Conservation (phyloP, 2,797 vertebrate genomes). For the Halcyon leucocephala region DNA sequence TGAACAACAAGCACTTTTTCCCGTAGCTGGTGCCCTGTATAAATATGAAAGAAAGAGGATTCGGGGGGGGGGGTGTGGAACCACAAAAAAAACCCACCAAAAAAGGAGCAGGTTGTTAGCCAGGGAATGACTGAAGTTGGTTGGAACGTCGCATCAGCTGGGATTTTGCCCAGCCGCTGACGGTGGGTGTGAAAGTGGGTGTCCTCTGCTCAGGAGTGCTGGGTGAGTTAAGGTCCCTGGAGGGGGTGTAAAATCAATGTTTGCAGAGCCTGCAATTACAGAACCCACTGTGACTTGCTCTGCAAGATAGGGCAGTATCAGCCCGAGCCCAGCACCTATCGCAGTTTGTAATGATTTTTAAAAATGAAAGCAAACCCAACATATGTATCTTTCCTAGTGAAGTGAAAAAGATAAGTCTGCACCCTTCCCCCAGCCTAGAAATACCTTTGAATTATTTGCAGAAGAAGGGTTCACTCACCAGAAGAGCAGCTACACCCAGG, state of each 20-base stretch:
- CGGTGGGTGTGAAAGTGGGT: accelerated
- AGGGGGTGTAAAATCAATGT: not conserved
- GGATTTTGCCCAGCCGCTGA: not conserved
- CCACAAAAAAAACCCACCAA: not conserved
- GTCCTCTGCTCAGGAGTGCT: accelerated
- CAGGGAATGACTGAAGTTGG: not conserved
- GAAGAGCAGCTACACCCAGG: not conserved
- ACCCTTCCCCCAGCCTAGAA: not conserved
- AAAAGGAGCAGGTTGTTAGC: not conserved
- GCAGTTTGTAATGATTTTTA: not conserved
- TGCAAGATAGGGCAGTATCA: not conserved
- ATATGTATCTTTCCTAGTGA: not conserved
- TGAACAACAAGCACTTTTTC: not conserved
- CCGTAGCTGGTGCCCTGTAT: accelerated
- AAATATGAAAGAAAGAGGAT: not conserved
- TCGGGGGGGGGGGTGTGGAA: not conserved
- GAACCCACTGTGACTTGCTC: not conserved
- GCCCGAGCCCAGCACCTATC: not conserved
- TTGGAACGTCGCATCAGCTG: not conserved
- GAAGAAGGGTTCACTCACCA: not conserved
- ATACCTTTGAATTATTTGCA: not conserved
- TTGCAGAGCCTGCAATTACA: not conserved
- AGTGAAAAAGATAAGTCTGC: not conserved
- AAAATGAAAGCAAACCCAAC: not conserved
- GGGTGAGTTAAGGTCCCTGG: accelerated